phyloP scores from a whole-genome alignment of 2,113 vertebrate genomes.

The Podarcis muralis region DNA sequence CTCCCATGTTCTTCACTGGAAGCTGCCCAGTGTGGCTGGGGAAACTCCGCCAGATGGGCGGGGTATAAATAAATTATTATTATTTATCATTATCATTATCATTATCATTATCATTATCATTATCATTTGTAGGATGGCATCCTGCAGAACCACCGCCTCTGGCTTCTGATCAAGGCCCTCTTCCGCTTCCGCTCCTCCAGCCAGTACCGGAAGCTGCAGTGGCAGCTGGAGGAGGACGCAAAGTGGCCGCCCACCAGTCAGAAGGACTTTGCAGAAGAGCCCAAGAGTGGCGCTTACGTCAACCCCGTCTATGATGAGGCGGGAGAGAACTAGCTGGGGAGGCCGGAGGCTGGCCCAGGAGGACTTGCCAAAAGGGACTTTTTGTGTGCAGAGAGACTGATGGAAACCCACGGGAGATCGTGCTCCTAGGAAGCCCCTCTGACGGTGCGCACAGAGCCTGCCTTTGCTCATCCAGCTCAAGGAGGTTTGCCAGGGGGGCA shows the following conservation, averaged over 20 bases:
- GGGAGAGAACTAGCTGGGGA: rapidly evolving
- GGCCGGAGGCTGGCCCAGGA: background rate
- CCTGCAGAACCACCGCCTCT: conserved; percentile 71
- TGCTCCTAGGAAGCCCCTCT: background rate
- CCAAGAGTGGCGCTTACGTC: conserved; percentile 38
- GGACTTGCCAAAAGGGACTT: background rate
- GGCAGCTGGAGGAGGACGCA: conserved; percentile 54
- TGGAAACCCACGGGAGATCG: background rate
- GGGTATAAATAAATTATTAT: too few species aligned
- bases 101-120: too few species aligned
- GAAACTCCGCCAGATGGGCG: too few species aligned
- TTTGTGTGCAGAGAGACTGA: background rate
- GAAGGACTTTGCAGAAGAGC: conserved; percentile 53
- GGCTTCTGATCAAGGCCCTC: conserved; percentile 68
- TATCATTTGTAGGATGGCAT: conserved; percentile 70
- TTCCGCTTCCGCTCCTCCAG: conserved; percentile 64
- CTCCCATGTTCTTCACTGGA: background rate
- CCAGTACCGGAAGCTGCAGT: conserved; percentile 65
- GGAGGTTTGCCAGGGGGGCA: background rate
- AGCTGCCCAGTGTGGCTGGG: too few species aligned
- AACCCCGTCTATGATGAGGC: conserved; percentile 54
- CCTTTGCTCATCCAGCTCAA: background rate
- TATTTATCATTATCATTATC: too few species aligned
- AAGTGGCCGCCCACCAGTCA: conserved; percentile 57
- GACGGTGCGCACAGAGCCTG: background rate